Percentiles rank a stretch among this genome's conserved stretches.
These are phyloP conservation scores for Cheumatopsyche charites DNA, from an alignment of 1,140 invertebrate genomes.

Conservation along the genomic window DNA sequence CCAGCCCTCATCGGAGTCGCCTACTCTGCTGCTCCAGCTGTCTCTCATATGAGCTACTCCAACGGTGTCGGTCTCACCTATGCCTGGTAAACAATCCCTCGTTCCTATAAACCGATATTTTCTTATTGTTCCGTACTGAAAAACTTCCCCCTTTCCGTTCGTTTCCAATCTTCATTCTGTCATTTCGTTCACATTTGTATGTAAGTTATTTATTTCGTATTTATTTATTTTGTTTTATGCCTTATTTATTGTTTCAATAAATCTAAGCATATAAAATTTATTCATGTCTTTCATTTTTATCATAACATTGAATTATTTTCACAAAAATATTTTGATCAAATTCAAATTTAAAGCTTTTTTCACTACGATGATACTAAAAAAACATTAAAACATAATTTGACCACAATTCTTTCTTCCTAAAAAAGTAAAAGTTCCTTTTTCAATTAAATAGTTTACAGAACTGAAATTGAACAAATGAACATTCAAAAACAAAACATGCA, in stretches of 20 bases:
- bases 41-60: slow-evolving; percentile 70
- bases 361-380: too few species aligned
- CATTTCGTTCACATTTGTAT: slow-evolving; percentile 27
- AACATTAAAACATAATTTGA: too few species aligned
- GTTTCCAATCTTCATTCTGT: neutral
- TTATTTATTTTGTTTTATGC: slow-evolving; percentile 4
- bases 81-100: slow-evolving; percentile 56
- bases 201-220: slow-evolving; percentile 32
- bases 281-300: neutral
- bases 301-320: too few species aligned
- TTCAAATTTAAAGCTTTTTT: too few species aligned
- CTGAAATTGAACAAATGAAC: too few species aligned
- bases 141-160: neutral
- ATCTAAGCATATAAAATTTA: slow-evolving; percentile 28
- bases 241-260: slow-evolving; percentile 24
- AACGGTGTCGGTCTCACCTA: slow-evolving; percentile 66
- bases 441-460: too few species aligned
- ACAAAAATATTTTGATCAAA: too few species aligned
- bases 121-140: neutral
- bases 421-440: too few species aligned
- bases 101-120: slow-evolving; percentile 9
- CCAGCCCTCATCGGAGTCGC: slow-evolving; percentile 61
- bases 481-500: too few species aligned
- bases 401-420: too few species aligned
- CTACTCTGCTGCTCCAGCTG: slow-evolving; percentile 70